Base-by-base conservation (phyloP, 1,140 invertebrate genomes). In the Drepana arcuata region DNA sequence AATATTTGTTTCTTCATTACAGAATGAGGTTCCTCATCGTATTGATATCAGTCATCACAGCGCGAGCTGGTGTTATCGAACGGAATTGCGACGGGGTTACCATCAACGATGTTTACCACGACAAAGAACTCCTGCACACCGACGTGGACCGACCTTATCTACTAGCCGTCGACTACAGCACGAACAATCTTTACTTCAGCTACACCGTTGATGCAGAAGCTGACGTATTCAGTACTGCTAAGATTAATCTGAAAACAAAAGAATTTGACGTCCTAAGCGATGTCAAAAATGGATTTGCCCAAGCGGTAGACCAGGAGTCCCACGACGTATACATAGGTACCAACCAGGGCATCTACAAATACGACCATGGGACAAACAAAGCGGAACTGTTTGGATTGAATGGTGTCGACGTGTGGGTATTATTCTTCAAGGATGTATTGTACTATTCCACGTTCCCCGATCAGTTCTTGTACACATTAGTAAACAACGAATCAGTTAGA, bases 271-370 rank as follows among this genome's bases (percentile, higher is more conserved):
- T 59, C n/a, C 41, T 79, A 12, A 24, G 48, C 12, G 58, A 46
- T 2, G 37, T 77, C 1, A 45, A 35, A 1, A 68, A 80, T 26
- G 75, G 72, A 0, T 80, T 77, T 16, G 59, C 65, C 10, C 72
- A 77, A 41, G 39, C 68, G 2, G 59, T 77, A 0, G 68, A 80
- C 38, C 54, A 57, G 18, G 41, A 41, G 2, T 71, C 38, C 7
- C 48, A 73, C 12, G 44, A 59, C 3, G 36, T 69, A 1, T 79
- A 71, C 16, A 65, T 77, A 10, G 75, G 75, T 10, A 65, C 59
- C 3, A 59, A 58, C 12, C 48, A 70, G 9, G 74, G 74, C 1
- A 48, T 79, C 13, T 79, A 72, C 14, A 70, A 69, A 54, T 77
- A 70, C 10, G 47, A 71, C 15, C 36, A 55, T 3, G 52, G 34